Evolutionary conservation across 2,113 vertebrate species (phyloP), one percentile per base, ranked within the genome.

Genomic region (Ardeotis arabs): DNA sequence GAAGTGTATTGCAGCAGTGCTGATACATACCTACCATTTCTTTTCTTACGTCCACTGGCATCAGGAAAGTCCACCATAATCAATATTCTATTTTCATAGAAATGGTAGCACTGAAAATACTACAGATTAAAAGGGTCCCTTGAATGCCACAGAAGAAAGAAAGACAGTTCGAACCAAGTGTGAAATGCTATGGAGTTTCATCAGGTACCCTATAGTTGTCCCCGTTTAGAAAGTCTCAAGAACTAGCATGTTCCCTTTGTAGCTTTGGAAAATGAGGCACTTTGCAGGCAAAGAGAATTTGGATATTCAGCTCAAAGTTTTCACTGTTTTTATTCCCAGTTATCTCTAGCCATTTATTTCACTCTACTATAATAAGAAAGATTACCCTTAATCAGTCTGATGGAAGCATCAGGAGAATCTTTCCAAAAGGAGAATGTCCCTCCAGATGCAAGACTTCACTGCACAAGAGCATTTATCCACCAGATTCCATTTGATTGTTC

Each of bases 331-430:
- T 81, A 45, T 59, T 74, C 60, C 66, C 21, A 50, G 21, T 9
- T 53, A 67, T 41, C 45, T 78, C 53, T 35, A 56, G 20, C 20
- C 14, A 35, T 84, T 90, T 74, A 15, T 70, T 91, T 96, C 41
- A 41, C 7, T 22, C 35, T 41, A 14, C 21, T 6, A 3, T 13
- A 33, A 35, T 19, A 45, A 15, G 20, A 83, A 37, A 23, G 19
- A 83, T 63, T 82, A 59, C 7, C 28, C 31, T 79, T 35, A 66
- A 33, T 0, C 0, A 66, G 31, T 17, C 33, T n/a, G 47, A 50
- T 21, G 44, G 37, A 87, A 84, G 28, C 17, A 73, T 25, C 27
- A 69, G 29, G 60, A 64, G 16, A 63, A 33, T 31, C 28, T 35
- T 72, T 68, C 73, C 49, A 29, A 49, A 84, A 73, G 23, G 27